Evolutionary conservation across 1,140 invertebrate species (phyloP), one percentile per base, ranked within the genome.

Genomic region (Periplaneta americana): DNA sequence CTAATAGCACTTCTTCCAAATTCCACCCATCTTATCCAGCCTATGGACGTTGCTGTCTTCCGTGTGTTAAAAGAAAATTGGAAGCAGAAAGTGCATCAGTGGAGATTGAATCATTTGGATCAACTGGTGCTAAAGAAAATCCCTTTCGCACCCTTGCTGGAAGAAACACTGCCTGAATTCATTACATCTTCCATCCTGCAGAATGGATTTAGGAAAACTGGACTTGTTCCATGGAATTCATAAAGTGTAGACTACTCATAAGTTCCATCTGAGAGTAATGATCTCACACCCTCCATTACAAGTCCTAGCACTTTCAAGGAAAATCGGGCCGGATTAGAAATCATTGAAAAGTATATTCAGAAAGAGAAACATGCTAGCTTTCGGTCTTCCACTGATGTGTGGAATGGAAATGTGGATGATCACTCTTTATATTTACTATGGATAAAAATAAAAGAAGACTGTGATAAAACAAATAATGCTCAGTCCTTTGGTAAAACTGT

Each of bases 1-100:
- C 81, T 89, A 37, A 86, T 88, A 48, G 85, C 86, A n/a, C 83
- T 90, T 13, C 85, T 84, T 11, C 87, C 88, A 0, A 89, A 89
- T 83, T 83, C 87, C 11, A 88, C 88, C 11, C 88, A 89, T 82
- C 86, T 89, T 9, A 81, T 89, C 48, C 88, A 89, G 81, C 87
- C 87, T 22, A 85, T 87, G n/a, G 87, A 88, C 82, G 86, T 89
- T 6, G 85, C 84, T 33, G 84, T 88, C 5, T 90, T 88, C 78
- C 82, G 83, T 81, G 84, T 84, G 37, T 33, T 88, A 32, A 87
- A 88, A 84, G 78, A 37, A 5, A 75, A 84, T 57, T 88, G 87
- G 87, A 87, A 85, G 82, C 84, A 84, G 76, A 35, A 75, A 81
- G 33, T 48, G 18, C 36, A 80, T 57, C n/a, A 48, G 37, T 80